These are phyloP conservation scores for Murina feae DNA, from an alignment of 2,113 vertebrate genomes.

Conservation along the genomic window DNA sequence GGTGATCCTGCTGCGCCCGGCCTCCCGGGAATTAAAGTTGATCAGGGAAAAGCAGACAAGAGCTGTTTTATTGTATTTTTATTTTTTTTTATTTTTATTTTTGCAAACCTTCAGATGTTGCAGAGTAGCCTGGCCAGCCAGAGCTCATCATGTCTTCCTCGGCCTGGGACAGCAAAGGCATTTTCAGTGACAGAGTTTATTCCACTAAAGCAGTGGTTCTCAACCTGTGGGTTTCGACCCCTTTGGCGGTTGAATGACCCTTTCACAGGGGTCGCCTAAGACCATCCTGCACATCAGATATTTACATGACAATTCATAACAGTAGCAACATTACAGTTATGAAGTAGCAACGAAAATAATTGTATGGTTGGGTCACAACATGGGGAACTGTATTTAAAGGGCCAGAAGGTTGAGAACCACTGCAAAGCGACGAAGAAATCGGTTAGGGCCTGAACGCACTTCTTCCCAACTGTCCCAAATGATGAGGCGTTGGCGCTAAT, in stretches of 20 bases:
- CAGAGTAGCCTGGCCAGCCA: neutral
- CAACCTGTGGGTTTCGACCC: too few species aligned
- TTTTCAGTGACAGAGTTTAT: conserved; percentile 30
- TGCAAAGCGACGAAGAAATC: conserved; percentile 20
- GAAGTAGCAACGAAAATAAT: too few species aligned
- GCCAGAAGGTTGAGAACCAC: too few species aligned
- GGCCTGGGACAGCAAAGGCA: neutral
- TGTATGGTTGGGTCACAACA: too few species aligned
- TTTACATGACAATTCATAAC: too few species aligned
- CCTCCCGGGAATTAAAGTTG: conserved; percentile 52
- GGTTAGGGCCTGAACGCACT: neutral
- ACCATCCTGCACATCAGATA: too few species aligned
- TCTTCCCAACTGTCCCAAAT: neutral
- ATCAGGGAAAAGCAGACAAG: conserved; percentile 36
- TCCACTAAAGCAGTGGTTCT: neutral
- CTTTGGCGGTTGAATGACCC: too few species aligned
- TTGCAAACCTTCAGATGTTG: conserved; percentile 31
- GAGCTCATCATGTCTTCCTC: conserved; percentile 26
- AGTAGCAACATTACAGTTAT: too few species aligned
- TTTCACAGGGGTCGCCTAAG: too few species aligned
- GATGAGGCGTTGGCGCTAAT: neutral
- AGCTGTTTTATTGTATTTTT: conserved; percentile 11
- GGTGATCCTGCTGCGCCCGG: conserved; percentile 26
- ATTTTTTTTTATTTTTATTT: neutral
- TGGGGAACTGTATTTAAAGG: too few species aligned